Evolutionary conservation across 1,140 invertebrate genomes (phyloP).

Genomic region (Cyclargus thomasi): DNA sequence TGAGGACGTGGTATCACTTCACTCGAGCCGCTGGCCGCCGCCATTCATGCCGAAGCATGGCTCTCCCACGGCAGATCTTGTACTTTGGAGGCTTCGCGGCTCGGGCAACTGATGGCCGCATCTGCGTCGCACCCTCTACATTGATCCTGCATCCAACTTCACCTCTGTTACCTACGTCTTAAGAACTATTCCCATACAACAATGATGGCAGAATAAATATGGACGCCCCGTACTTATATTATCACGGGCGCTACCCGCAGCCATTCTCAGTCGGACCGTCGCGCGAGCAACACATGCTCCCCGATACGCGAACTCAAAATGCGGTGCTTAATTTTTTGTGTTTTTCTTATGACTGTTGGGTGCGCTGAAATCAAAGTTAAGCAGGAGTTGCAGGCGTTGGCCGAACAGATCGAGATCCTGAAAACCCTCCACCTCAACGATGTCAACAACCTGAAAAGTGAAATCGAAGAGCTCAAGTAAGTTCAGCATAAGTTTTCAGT

Average conservation of each 20-base stretch:
- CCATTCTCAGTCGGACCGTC: conserved; percentile 39
- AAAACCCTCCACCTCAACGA: conserved; percentile 46
- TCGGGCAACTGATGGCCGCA: conserved; percentile 64
- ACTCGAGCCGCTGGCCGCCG: no score
- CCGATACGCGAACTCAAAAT: conserved; percentile 33
- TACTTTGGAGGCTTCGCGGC: conserved; percentile 29
- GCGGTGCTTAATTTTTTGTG: conserved; percentile 47
- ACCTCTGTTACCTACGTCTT: neutral
- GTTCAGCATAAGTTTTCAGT: conserved; percentile 25
- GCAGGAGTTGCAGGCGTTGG: conserved; percentile 42
- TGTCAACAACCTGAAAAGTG: conserved; percentile 41
- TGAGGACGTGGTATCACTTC: no score
- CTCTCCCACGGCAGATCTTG: no score
- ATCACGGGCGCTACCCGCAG: conserved; percentile 27
- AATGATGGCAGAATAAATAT: neutral
- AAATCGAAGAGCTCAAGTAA: conserved; percentile 58
- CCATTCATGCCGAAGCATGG: no score
- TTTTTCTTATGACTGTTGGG: conserved; percentile 36
- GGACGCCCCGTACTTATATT: conserved; percentile 34
- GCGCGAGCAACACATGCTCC: conserved; percentile 26
- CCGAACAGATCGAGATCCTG: conserved; percentile 47
- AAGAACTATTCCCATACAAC: neutral
- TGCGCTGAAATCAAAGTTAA: conserved; percentile 41
- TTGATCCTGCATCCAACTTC: neutral
- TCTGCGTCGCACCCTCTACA: conserved; percentile 43